Evolutionary conservation across 2,888 invertebrate genomes (phyloP), one percentile per base, ranked within the genome.

Genomic region (Danaus chrysippus): DNA sequence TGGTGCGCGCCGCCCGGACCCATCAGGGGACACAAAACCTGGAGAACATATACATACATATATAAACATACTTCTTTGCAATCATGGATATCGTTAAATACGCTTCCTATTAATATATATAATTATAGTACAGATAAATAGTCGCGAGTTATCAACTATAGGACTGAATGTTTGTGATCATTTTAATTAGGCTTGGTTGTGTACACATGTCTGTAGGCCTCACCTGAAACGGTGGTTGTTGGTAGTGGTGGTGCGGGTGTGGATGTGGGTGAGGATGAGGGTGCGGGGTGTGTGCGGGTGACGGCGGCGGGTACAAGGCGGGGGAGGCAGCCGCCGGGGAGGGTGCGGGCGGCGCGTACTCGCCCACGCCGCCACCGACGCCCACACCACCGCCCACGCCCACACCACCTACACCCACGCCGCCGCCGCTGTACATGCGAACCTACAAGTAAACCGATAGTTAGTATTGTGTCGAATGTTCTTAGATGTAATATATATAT

Each of bases 391-490:
- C 70, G 34, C 68, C 75, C 15, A 70, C 68, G 65, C 71, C 75
- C 56, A 70, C 67, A 63, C 71, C 70, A 15, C 68, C 75, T 42
- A 70, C 68, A 62, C 71, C 79, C 68, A 86, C 86, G 55, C 76
- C 71, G 59, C 66, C 85, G 76, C 78, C 74, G 70, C 65, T 78
- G 78, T 94, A 95, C 93, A 95, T 94, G 60, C 95, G 93, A 71
- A 95, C 92, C 92, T 93, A 85, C 10, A 67, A 66, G 58, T 43
- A 54, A 10, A 54, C 15, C 34, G n/a, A 46, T 9, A 12, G 23
- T 34, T 0, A 34, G 23, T 34, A 34, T 34, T 34, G 23, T 34
- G 23, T 34, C 23, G 3, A 34, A 34, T 34, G 23, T 34, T 34
- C 6, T 34, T 0, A 19, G 15, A n/a, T 5, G n/a, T n/a, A n/a